Evolutionary conservation across 2,888 invertebrate genomes (phyloP).

Genomic region (Drosophila quinaria): DNA sequence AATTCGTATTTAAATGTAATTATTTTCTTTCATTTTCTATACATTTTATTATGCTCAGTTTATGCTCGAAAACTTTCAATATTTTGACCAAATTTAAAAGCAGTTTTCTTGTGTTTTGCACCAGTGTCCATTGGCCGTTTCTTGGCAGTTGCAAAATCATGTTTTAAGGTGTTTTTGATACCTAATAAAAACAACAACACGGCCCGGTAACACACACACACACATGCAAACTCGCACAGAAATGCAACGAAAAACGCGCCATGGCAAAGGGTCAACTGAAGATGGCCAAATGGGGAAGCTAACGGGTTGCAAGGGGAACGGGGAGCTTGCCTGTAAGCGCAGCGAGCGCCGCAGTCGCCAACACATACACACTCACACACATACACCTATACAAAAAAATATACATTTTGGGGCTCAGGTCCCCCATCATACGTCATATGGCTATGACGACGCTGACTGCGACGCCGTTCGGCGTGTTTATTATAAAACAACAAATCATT

Average conservation of each 20-base stretch:
- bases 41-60: neutral
- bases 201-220: conserved; percentile 31
- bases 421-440: conserved; percentile 68
- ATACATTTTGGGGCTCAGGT: conserved; percentile 44
- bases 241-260: conserved; percentile 67
- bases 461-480: conserved; percentile 80
- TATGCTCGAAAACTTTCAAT: neutral
- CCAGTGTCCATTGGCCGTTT: conserved; percentile 61
- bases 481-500: conserved; percentile 85
- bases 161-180: conserved; percentile 82
- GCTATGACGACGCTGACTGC: conserved; percentile 50
- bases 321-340: conserved; percentile 47
- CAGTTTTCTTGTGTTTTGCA: conserved; percentile 11
- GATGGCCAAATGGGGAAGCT: conserved; percentile 32
- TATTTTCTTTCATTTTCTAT: neutral
- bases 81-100: conserved; percentile 3
- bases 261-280: conserved; percentile 67
- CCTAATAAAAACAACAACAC: conserved; percentile 82
- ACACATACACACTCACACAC: conserved; percentile 18
- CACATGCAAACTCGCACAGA: conserved; percentile 15
- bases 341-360: conserved; percentile 56
- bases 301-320: conserved; percentile 24
- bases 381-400: conserved; percentile 15
- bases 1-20: neutral
- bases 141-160: conserved; percentile 80